A percentile compares a stretch with the other conserved stretches of the same genome.
Conservation (phyloP, 1,140 invertebrate genomes). For the Drosophila baimaii region DNA sequence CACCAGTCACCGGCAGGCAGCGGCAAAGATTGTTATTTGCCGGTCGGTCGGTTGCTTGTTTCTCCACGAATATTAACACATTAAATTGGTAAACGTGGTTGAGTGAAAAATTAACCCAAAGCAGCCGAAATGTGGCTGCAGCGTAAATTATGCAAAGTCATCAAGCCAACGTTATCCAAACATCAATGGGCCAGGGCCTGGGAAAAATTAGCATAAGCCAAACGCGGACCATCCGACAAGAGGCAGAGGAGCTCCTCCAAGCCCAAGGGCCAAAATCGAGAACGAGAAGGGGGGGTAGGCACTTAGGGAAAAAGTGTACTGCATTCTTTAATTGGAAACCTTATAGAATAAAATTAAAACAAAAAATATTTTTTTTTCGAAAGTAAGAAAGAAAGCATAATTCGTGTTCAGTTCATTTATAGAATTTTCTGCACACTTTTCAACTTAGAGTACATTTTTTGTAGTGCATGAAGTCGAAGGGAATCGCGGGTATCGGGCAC, state of each 20-base stretch:
- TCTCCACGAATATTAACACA: conserved; percentile 75
- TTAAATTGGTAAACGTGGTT: conserved; percentile 72
- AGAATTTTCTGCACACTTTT: too few species aligned
- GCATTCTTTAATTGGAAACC: background rate
- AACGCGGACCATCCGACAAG: conserved; percentile 31
- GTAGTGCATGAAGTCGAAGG: conserved; percentile 12
- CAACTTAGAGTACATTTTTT: background rate
- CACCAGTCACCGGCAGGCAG: conserved; percentile 48
- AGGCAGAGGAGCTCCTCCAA: conserved; percentile 21
- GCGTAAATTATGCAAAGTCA: conserved; percentile 80
- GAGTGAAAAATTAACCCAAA: conserved; percentile 77
- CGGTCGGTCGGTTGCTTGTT: conserved; percentile 29
- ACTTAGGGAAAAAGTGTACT: background rate
- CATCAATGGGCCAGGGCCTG: conserved; percentile 66
- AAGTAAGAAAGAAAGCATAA: too few species aligned
- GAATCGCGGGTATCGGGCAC: background rate
- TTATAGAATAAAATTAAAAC: background rate
- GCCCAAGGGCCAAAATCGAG: conserved; percentile 16
- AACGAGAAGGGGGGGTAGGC: conserved; percentile 12
- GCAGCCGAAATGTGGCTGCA: conserved; percentile 58
- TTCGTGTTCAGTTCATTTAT: too few species aligned
- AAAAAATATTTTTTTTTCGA: too few species aligned
- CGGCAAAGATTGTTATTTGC: conserved; percentile 29
- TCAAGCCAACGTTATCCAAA: conserved; percentile 81
- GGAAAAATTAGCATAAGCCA: conserved; percentile 79